Base-by-base conservation (phyloP, 2,797 vertebrate genomes). In the Presbytis comata region DNA sequence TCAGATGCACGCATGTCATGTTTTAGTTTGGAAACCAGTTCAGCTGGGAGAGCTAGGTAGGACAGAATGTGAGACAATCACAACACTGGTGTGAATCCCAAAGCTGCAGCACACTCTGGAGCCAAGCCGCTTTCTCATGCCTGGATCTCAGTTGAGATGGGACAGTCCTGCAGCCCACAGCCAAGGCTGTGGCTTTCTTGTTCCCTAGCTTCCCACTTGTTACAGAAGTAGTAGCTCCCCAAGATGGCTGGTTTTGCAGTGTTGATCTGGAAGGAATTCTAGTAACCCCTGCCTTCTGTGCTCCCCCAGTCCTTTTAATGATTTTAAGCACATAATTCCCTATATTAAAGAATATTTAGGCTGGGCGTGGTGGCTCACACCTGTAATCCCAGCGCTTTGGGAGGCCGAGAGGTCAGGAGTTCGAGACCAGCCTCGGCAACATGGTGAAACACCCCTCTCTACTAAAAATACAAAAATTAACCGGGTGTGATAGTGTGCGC, bases 401-500 rank as follows among this genome's bases (percentile, higher is more conserved):
- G 64, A 67, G 33, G 64, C 16, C 0, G 2, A 67, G 64, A 67
- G 33, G 33, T 19, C 33, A n/a, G 64, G 33, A 61, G 59, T 33
- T 61, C 30, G 3, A 67, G 64, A 67, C 33, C 17, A 67, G 16
- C 64, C 33, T n/a, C 4, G 64, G 33, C 64, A 19, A n/a, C 3
- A 33, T 67, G 64, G 33, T n/a, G 33, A 67, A 67, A 67, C 64
- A 33, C 33, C 33, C 8, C 61, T n/a, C 33, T n/a, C 64, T 67
- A 67, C 33, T n/a, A 67, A 67, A n/a, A 67, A 33, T 67, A 67
- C 16, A n/a, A 19, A 61, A 67, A n/a, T 67, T 67, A 67, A 30
- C 16, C 1, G 16, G 64, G 64, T 8, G 7, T 67, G 33, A 4
- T 17, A 3, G 64, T 67, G 17, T 33, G 4, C 0, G 0, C 64